These are phyloP conservation scores for Caradrina clavipalpis DNA, from an alignment of 2,888 invertebrate genomes.

Conservation along the genomic window DNA sequence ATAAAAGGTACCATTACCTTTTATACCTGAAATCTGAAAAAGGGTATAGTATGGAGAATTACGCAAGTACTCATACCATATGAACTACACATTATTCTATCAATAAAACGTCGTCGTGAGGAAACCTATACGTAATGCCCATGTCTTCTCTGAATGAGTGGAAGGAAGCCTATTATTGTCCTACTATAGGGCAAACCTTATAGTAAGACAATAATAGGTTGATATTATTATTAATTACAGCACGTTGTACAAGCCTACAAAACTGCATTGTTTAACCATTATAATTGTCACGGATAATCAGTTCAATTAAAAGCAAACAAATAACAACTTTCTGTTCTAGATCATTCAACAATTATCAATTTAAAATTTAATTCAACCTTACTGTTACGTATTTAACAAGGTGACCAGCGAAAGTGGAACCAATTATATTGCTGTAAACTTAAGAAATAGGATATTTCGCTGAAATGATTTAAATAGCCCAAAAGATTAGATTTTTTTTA, in stretches of 20 bases:
- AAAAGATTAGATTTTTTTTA: no score
- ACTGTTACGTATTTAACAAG: constrained; percentile 10
- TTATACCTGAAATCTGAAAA: no score
- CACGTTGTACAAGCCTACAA: background rate
- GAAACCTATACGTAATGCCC: no score
- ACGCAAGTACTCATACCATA: no score
- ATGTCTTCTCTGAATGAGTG: no score
- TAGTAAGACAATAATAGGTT: no score
- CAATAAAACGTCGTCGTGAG: no score
- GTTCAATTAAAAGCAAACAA: background rate
- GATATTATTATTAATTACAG: background rate
- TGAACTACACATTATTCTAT: no score
- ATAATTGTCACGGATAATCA: background rate
- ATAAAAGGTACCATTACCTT: no score
- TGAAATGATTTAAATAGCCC: background rate
- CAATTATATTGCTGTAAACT: constrained; percentile 14
- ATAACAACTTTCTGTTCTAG: constrained; percentile 19
- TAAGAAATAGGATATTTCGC: background rate
- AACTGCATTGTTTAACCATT: background rate
- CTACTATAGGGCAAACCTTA: no score
- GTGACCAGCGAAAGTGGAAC: constrained; percentile 29
- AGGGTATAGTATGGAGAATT: no score
- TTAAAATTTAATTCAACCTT: constrained; percentile 28
- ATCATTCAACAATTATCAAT: constrained; percentile 26
- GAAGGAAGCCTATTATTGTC: no score